A percentile compares a stretch with the other conserved stretches of the same genome.
These are phyloP conservation scores for Epinotia bilunana DNA, from an alignment of 2,888 invertebrate species.

Conservation along the genomic window DNA sequence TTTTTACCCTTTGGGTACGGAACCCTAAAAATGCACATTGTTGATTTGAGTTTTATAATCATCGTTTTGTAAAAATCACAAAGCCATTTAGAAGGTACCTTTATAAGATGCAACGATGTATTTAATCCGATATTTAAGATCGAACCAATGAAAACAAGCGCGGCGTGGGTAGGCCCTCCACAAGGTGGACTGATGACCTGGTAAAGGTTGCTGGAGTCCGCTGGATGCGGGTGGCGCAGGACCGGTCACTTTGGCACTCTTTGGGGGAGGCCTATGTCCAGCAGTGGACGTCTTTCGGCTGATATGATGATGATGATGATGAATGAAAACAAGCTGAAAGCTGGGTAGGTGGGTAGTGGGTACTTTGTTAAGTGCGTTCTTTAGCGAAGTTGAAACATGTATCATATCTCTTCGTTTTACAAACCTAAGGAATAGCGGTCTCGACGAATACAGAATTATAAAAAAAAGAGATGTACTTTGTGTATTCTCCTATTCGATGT, in stretches of 20 bases:
- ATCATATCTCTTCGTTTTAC: neutral
- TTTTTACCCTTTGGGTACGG: too few relatives aligned
- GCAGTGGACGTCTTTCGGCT: too few relatives aligned
- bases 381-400: neutral
- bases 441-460: neutral
- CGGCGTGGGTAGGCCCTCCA: too few relatives aligned
- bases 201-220: too few relatives aligned
- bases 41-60: too few relatives aligned
- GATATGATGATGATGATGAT: too few relatives aligned
- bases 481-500: neutral
- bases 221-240: too few relatives aligned
- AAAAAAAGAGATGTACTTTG: neutral
- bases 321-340: slow-evolving; percentile 14
- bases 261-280: too few relatives aligned
- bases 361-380: slow-evolving; percentile 12
- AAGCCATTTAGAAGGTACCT: neutral
- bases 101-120: slow-evolving; percentile 2
- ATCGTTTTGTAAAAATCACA: neutral
- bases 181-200: too few relatives aligned
- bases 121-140: slow-evolving; percentile 6
- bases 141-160: slow-evolving; percentile 1
- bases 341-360: neutral
- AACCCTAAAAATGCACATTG: too few relatives aligned
- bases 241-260: too few relatives aligned
- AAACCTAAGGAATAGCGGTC: neutral